A percentile compares a stretch with the other conserved stretches of the same genome.
Evolutionary conservation across 2,888 invertebrate species (phyloP).

Genomic region (Ochropacha duplaris): DNA sequence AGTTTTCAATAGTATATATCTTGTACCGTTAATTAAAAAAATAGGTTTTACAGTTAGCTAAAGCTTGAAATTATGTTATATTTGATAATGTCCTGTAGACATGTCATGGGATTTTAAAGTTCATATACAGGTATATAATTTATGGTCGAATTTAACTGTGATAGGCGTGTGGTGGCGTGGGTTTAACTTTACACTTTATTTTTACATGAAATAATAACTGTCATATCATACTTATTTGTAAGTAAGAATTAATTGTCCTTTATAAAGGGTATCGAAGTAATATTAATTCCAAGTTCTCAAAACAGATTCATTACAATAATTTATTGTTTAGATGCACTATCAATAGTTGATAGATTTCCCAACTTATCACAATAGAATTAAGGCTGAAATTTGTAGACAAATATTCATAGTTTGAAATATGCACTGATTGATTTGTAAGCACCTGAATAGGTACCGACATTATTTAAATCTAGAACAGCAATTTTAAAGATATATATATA

Average conservation of each 20-base stretch:
- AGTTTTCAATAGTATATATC: conserved; percentile 24
- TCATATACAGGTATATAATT: conserved; percentile 24
- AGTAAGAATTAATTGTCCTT: not conserved
- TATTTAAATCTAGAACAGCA: not conserved
- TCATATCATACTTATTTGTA: not conserved
- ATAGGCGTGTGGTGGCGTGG: conserved; percentile 47
- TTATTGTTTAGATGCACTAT: not conserved
- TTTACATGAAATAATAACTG: conserved; percentile 13
- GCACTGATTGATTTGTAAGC: conserved; percentile 2
- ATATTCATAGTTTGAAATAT: not conserved
- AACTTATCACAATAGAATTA: conserved; percentile 2
- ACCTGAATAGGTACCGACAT: not conserved
- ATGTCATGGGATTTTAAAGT: conserved; percentile 19
- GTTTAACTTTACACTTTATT: conserved; percentile 28
- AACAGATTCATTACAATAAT: not conserved
- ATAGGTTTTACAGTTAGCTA: not conserved
- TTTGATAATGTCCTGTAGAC: not conserved
- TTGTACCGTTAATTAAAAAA: conserved; percentile 4
- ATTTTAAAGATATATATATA: not conserved
- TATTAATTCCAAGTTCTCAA: not conserved
- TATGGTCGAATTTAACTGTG: conserved; percentile 64
- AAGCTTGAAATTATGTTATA: not conserved
- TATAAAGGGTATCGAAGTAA: not conserved
- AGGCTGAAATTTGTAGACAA: not conserved
- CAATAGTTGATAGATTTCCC: conserved; percentile 5